Evolutionary conservation across 1,140 invertebrate species (phyloP).

Genomic region (Hesperophylax magnus): DNA sequence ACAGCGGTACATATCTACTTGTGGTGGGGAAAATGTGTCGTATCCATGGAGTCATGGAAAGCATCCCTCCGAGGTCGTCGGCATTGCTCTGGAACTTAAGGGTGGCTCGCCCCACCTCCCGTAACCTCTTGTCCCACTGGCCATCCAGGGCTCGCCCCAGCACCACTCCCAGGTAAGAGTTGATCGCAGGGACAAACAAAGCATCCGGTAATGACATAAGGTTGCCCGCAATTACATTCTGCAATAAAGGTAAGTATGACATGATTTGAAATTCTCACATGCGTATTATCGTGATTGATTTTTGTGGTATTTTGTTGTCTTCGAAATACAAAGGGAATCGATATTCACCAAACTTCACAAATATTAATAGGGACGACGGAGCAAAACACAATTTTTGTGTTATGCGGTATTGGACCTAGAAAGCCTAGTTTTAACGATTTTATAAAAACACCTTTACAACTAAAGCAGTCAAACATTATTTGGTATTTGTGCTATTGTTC

Average conservation of each 20-base stretch:
- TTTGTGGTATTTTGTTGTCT: too few relatives aligned
- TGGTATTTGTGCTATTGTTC: too few relatives aligned
- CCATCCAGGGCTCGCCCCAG: slow-evolving; percentile 64
- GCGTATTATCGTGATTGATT: too few relatives aligned
- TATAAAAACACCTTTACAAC: too few relatives aligned
- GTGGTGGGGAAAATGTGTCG: slow-evolving; percentile 71
- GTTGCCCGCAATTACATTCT: slow-evolving; percentile 67
- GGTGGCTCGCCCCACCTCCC: slow-evolving; percentile 62
- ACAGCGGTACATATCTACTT: slow-evolving; percentile 70
- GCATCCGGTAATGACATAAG: slow-evolving; percentile 66
- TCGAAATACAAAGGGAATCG: too few relatives aligned
- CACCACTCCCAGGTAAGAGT: slow-evolving; percentile 68
- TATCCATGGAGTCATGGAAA: slow-evolving; percentile 75
- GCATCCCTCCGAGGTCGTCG: slow-evolving; percentile 72
- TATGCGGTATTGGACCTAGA: too few relatives aligned
- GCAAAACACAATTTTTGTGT: too few relatives aligned
- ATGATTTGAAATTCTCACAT: too few relatives aligned
- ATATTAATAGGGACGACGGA: too few relatives aligned
- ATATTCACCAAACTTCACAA: too few relatives aligned
- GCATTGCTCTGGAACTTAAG: slow-evolving; percentile 68
- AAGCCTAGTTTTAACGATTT: too few relatives aligned
- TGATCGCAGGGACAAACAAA: slow-evolving; percentile 68
- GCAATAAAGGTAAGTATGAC: slow-evolving; percentile 39
- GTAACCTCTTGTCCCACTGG: slow-evolving; percentile 63
- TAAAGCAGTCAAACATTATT: too few relatives aligned